A percentile compares a stretch with the other conserved stretches of the same genome.
Conservation (phyloP, 35 echinoderm and acorn worm species). For the Stichopus chloronotus region DNA sequence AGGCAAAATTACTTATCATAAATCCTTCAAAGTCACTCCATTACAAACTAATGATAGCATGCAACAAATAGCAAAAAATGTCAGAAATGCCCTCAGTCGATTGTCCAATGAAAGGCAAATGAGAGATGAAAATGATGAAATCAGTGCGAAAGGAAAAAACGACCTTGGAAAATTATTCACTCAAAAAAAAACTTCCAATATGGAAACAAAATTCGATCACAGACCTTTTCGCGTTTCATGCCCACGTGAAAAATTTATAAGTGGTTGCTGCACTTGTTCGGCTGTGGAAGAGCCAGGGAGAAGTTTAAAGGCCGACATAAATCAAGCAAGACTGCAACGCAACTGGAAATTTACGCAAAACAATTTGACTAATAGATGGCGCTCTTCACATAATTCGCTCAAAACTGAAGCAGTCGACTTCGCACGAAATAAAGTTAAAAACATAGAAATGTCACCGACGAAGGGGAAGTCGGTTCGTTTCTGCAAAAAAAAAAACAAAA, state of each 20-base stretch:
- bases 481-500: background rate
- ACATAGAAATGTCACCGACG: background rate
- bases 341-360: constrained; percentile 11
- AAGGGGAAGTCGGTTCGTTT: background rate
- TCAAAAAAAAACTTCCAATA: background rate
- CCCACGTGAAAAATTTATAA: constrained; percentile 7
- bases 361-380: constrained; percentile 9
- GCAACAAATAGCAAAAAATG: background rate
- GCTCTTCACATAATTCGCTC: constrained; percentile 22
- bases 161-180: background rate
- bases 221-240: background rate
- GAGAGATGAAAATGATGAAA: background rate
- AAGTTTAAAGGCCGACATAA: constrained; percentile 11
- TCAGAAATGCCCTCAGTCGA: constrained; percentile 9
- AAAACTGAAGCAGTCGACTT: background rate
- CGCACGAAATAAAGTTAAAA: background rate
- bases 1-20: constrained; percentile 32
- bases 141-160: background rate
- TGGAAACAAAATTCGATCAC: background rate
- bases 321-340: background rate
- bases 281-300: constrained; percentile 24
- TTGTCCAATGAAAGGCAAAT: constrained; percentile 17
- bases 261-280: background rate
- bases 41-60: background rate
- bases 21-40: constrained; percentile 23